phyloP scores from a whole-genome alignment of 2,888 invertebrate genomes.

The Ptilodon capucinus region DNA sequence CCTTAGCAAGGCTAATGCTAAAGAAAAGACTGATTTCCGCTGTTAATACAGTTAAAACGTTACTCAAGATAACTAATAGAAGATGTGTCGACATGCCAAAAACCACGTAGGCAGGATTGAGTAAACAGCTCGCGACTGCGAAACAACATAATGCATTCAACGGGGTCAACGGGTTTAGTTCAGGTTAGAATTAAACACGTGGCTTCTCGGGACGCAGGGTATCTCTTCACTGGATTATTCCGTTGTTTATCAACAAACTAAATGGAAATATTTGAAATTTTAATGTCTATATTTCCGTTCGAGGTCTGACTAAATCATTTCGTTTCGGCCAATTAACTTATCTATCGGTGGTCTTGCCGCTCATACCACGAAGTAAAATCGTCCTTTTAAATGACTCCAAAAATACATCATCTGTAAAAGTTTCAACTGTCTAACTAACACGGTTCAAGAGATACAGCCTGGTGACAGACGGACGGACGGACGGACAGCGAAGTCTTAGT shows the following conservation, averaged over 20 bases:
- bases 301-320: background rate
- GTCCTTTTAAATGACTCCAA: too few relatives aligned
- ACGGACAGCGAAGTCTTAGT: too few relatives aligned
- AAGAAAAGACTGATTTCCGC: too few relatives aligned
- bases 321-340: background rate
- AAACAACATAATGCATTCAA: background rate
- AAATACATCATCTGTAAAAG: too few relatives aligned
- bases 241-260: conserved; percentile 26
- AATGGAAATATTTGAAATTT: background rate
- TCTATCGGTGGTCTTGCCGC: background rate
- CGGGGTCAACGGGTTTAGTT: background rate
- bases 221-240: conserved; percentile 23
- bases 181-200: background rate
- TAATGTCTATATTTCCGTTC: background rate
- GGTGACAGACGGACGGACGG: too few relatives aligned
- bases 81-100: background rate
- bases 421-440: too few relatives aligned
- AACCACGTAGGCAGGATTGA: background rate
- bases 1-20: too few relatives aligned
- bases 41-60: too few relatives aligned
- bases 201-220: background rate
- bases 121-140: background rate
- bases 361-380: too few relatives aligned
- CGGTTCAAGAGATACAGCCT: too few relatives aligned
- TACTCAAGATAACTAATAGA: too few relatives aligned